Percentiles rank a stretch among this genome's conserved stretches.
phyloP scores from a whole-genome alignment of 2,888 invertebrate genomes.

The Leptopilina myrica region DNA sequence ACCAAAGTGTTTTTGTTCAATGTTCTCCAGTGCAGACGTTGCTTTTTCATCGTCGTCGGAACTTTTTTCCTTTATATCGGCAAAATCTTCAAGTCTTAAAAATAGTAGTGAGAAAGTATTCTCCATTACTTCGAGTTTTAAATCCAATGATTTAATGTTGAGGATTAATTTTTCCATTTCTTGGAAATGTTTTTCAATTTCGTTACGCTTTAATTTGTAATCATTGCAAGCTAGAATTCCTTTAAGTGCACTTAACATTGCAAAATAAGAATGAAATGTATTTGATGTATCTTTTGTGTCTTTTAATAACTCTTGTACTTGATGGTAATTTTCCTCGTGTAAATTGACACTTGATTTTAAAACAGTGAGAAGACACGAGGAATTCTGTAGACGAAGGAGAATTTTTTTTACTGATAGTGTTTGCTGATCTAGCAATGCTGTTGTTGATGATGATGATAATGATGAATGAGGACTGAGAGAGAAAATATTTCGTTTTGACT shows the following conservation, averaged over 20 bases:
- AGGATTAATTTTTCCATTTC: conserved; percentile 61
- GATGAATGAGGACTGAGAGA: background rate
- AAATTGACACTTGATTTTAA: conserved; percentile 67
- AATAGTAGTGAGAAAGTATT: conserved; percentile 86
- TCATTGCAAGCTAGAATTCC: conserved; percentile 62
- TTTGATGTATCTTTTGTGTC: conserved; percentile 54
- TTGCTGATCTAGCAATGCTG: conserved; percentile 44
- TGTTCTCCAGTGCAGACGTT: conserved; percentile 63
- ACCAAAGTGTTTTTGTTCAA: conserved; percentile 70
- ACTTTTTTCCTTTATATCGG: conserved; percentile 70
- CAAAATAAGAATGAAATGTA: conserved; percentile 64
- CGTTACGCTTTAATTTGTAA: conserved; percentile 54
- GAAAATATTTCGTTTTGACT: background rate
- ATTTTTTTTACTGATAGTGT: conserved; percentile 61
- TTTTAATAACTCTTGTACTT: conserved; percentile 61
- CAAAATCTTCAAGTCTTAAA: conserved; percentile 81
- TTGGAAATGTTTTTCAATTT: conserved; percentile 54
- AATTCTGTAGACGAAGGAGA: conserved; percentile 61
- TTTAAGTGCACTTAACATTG: conserved; percentile 64
- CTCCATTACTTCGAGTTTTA: conserved; percentile 81
- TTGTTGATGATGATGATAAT: background rate
- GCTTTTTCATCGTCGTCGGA: conserved; percentile 76
- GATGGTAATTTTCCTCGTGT: conserved; percentile 61
- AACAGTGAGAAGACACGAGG: conserved; percentile 62
- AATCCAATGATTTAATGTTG: conserved; percentile 60